Conservation (phyloP, 2,888 invertebrate genomes). For the Exephanes ischioxanthus region DNA sequence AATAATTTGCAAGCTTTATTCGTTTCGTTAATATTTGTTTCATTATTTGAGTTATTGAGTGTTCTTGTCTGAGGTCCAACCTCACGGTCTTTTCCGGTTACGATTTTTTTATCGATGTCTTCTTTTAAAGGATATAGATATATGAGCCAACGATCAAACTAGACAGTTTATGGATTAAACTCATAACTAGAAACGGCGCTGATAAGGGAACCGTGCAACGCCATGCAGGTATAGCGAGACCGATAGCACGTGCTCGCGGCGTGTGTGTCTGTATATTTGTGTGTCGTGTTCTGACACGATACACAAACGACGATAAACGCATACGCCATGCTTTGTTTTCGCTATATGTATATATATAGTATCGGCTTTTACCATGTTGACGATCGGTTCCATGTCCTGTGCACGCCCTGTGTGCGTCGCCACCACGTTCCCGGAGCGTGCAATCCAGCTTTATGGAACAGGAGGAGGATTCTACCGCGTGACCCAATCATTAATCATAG, state of each 20-base stretch:
- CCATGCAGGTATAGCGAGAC: constrained; percentile 39
- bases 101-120: background rate
- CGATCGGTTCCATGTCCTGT: constrained; percentile 65
- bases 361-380: constrained; percentile 39
- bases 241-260: constrained; percentile 58
- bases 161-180: constrained; percentile 43
- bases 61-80: background rate
- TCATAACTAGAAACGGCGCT: background rate
- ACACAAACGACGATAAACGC: constrained; percentile 6
- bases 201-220: constrained; percentile 45
- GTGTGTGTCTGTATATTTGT: constrained; percentile 40
- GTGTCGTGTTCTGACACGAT: constrained; percentile 1
- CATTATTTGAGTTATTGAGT: background rate
- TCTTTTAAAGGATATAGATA: constrained; percentile 37
- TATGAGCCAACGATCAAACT: constrained; percentile 41
- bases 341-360: constrained; percentile 4
- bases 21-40: background rate
- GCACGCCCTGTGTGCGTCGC: constrained; percentile 68
- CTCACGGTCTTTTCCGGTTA: constrained; percentile 19
- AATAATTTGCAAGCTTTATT: constrained; percentile 7
- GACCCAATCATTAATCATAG: background rate
- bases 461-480: constrained; percentile 4
- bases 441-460: constrained; percentile 12
- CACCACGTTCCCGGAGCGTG: constrained; percentile 72
- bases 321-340: constrained; percentile 54